A percentile compares a stretch with the other conserved stretches of the same genome.
These are phyloP conservation scores for Leptopilina drosophilae DNA, from an alignment of 2,888 invertebrate species.

Conservation along the genomic window DNA sequence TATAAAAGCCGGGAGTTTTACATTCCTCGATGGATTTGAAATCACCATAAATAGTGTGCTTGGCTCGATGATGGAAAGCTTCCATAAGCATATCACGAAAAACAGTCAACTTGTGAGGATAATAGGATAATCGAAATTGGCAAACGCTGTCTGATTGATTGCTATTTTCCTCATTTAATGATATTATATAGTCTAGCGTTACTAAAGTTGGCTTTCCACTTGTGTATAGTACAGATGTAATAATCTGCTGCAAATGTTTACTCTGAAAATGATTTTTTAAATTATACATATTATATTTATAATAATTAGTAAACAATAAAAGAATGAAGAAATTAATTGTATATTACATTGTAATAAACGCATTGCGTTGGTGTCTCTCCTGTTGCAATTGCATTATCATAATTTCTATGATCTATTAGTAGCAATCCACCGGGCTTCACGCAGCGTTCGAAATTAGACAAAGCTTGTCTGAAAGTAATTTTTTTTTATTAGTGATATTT, in stretches of 20 bases:
- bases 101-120: slow-evolving; percentile 87
- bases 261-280: slow-evolving; percentile 79
- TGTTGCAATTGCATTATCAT: slow-evolving; percentile 87
- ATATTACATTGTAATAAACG: slow-evolving; percentile 90
- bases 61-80: slow-evolving; percentile 82
- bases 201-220: slow-evolving; percentile 87
- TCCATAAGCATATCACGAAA: slow-evolving; percentile 86
- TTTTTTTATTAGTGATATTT: too few species aligned
- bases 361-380: slow-evolving; percentile 90
- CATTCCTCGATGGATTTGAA: slow-evolving; percentile 85
- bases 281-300: background rate
- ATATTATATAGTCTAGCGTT: slow-evolving; percentile 89
- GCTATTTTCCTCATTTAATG: slow-evolving; percentile 71
- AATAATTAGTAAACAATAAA: slow-evolving; percentile 29
- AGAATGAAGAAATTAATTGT: background rate
- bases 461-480: slow-evolving; percentile 79
- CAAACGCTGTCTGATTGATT: slow-evolving; percentile 77
- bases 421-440: slow-evolving; percentile 91
- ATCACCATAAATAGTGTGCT: slow-evolving; percentile 88
- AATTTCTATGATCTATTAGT: slow-evolving; percentile 93
- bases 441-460: slow-evolving; percentile 88
- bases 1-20: slow-evolving; percentile 87
- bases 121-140: slow-evolving; percentile 92
- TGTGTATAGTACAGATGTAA: slow-evolving; percentile 89
- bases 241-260: slow-evolving; percentile 88